These are phyloP conservation scores for Charanyca ferruginea DNA, from an alignment of 2,888 invertebrate genomes.

Conservation along the genomic window DNA sequence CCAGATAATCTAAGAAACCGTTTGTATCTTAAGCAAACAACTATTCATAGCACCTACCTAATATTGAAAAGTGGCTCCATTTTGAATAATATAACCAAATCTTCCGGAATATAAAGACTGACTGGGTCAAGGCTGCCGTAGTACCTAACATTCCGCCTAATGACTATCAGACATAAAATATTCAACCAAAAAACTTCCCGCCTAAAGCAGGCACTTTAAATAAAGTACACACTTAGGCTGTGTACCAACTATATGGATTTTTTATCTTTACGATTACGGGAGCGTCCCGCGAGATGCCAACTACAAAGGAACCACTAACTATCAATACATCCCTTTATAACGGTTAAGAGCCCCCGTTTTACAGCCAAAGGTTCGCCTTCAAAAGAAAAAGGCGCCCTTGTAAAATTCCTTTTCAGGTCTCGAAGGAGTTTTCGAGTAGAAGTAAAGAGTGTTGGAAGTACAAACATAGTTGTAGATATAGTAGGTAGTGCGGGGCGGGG, in stretches of 20 bases:
- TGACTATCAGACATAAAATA: slow-evolving; percentile 45
- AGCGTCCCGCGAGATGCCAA: slow-evolving; percentile 72
- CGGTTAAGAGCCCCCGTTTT: slow-evolving; percentile 81
- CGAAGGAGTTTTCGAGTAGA: slow-evolving; percentile 80
- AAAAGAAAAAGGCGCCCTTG: slow-evolving; percentile 87
- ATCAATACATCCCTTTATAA: slow-evolving; percentile 80
- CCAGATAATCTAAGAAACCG: slow-evolving; percentile 43
- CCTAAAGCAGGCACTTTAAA: slow-evolving; percentile 48
- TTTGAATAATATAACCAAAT: slow-evolving; percentile 60
- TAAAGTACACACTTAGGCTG: slow-evolving; percentile 56
- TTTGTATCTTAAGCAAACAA: slow-evolving; percentile 51
- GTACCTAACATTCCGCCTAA: slow-evolving; percentile 56
- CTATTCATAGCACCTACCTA: slow-evolving; percentile 52
- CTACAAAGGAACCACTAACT: slow-evolving; percentile 81
- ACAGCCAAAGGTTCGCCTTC: slow-evolving; percentile 81
- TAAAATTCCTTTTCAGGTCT: slow-evolving; percentile 88
- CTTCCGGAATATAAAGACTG: slow-evolving; percentile 49
- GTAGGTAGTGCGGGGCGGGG: slow-evolving; percentile 80
- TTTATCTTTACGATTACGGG: slow-evolving; percentile 76
- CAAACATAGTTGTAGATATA: slow-evolving; percentile 76
- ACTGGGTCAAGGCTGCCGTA: slow-evolving; percentile 62
- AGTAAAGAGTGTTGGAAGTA: slow-evolving; percentile 69
- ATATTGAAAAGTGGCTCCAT: slow-evolving; percentile 57
- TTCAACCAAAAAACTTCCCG: slow-evolving; percentile 47
- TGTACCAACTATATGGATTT: slow-evolving; percentile 64